Evolutionary conservation across 2,797 vertebrate genomes (phyloP).

Genomic region (Gambusia yucatana): DNA sequence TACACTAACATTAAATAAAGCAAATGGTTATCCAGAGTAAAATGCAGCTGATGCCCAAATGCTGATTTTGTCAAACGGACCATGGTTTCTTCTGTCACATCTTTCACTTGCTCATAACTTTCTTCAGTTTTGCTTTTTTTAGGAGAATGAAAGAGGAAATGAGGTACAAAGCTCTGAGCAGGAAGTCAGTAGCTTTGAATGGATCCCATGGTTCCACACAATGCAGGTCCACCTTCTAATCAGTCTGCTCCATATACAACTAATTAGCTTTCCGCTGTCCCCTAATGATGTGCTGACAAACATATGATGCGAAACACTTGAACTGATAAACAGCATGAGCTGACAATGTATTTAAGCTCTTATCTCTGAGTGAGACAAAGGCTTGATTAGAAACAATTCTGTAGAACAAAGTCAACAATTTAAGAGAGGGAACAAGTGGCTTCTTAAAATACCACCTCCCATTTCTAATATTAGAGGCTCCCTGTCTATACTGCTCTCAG

Average conservation of each 20-base stretch:
- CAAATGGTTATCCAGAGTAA: background rate
- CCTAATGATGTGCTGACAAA: constrained; percentile 88
- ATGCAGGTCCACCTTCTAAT: constrained; percentile 77
- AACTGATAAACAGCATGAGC: constrained; percentile 70
- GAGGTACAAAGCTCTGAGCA: constrained; percentile 48
- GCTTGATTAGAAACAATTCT: constrained; percentile 74
- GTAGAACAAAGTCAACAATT: constrained; percentile 67
- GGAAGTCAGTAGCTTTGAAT: constrained; percentile 52
- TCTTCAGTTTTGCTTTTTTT: constrained; percentile 64
- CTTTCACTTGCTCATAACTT: constrained; percentile 66
- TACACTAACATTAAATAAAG: background rate
- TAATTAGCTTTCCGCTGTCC: constrained; percentile 73
- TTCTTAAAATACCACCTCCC: constrained; percentile 25
- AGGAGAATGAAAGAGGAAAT: constrained; percentile 70
- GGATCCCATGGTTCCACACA: constrained; percentile 74
- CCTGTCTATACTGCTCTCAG: background rate
- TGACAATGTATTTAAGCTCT: constrained; percentile 65
- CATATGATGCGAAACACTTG: constrained; percentile 72
- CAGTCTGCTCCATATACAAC: constrained; percentile 77
- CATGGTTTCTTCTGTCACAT: constrained; percentile 39
- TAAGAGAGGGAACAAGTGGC: constrained; percentile 42
- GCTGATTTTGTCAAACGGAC: constrained; percentile 3
- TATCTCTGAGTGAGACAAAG: constrained; percentile 77
- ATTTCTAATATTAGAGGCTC: constrained; percentile 9
- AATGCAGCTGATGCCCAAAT: constrained; percentile 9